A percentile compares a stretch with the other conserved stretches of the same genome.
Conservation (phyloP, 2,113 vertebrate genomes). For the Nothoprocta pentlandii region DNA sequence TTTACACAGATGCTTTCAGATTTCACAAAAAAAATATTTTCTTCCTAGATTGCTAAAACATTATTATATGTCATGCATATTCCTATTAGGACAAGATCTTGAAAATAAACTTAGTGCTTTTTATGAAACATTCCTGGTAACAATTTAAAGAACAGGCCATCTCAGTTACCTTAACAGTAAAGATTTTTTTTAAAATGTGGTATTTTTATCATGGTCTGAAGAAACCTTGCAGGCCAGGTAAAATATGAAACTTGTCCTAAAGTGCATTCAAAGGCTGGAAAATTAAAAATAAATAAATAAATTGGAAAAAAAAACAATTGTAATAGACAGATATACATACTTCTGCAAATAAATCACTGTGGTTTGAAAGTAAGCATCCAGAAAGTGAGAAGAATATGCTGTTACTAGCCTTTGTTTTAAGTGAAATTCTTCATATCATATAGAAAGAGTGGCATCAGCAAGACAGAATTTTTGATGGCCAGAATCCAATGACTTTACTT, state of each 20-base stretch:
- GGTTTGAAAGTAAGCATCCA: background rate
- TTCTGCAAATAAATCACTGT: background rate
- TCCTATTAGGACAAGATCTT: background rate
- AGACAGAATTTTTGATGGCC: background rate
- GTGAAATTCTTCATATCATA: slow-evolving; percentile 8
- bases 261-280: background rate
- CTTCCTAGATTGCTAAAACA: background rate
- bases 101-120: slow-evolving; percentile 31
- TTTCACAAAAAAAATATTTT: slow-evolving; percentile 15
- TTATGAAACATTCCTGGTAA: slow-evolving; percentile 17
- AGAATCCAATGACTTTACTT: slow-evolving; percentile 3
- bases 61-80: background rate
- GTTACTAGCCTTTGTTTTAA: slow-evolving; percentile 1
- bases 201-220: slow-evolving; percentile 43
- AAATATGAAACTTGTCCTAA: slow-evolving; percentile 29
- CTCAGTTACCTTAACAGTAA: slow-evolving; percentile 28
- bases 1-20: background rate
- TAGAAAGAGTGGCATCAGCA: background rate
- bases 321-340: background rate
- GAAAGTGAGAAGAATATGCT: background rate
- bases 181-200: background rate
- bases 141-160: background rate
- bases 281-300: background rate
- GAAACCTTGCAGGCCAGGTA: background rate
- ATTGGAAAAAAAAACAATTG: background rate